Base-by-base conservation (phyloP, 1,140 invertebrate genomes). In the Bombus waltoni region DNA sequence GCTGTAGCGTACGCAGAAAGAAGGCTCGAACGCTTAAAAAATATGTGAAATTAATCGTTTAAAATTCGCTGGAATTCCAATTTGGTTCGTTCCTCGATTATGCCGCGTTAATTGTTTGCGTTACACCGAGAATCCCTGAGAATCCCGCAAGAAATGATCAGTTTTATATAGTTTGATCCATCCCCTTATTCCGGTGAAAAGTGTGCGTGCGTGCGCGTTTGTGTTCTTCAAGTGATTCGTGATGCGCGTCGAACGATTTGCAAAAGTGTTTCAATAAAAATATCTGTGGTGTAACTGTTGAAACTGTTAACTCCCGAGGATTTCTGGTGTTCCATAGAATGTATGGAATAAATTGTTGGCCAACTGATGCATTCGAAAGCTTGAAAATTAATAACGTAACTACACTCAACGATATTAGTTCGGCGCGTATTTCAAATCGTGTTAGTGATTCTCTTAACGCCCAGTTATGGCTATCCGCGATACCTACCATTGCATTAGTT, bases 21-120 rank as follows among this genome's bases (percentile, higher is more conserved):
- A 74, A 84, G 83, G 87, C 89, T 92, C 88, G 87, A 92, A 92
- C 68, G 89, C 90, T 91, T 76, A 81, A 91, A 92, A 91, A 84
- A 74, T 88, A 86, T 75, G 83, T 35, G 32, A 79, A 80, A 72
- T 70, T 85, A 82, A 88, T 88, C 47, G 83, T 83, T 90, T 70
- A 66, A 88, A 89, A 85, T 72, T 53, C 25, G 25, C 25, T 82
- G 42, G 25, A 40, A 44, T 15, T 28, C 0, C 25, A 10, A 44
- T 18, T 22, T 18, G 18, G n/a, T 1, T 75, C 38, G 2, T 44
- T 57, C 22, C 2, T 25, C 10, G 35, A 62, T 71, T n/a, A 11
- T 4, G 6, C 15, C 6, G 22, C 22, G 32, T 32, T 6, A 80
- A 82, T 85, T 25, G 10, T 38, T 65, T 38, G 13, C 2, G 0